Evolutionary conservation across 2,113 vertebrate genomes (phyloP).

Genomic region (Bambusicola thoracicus): DNA sequence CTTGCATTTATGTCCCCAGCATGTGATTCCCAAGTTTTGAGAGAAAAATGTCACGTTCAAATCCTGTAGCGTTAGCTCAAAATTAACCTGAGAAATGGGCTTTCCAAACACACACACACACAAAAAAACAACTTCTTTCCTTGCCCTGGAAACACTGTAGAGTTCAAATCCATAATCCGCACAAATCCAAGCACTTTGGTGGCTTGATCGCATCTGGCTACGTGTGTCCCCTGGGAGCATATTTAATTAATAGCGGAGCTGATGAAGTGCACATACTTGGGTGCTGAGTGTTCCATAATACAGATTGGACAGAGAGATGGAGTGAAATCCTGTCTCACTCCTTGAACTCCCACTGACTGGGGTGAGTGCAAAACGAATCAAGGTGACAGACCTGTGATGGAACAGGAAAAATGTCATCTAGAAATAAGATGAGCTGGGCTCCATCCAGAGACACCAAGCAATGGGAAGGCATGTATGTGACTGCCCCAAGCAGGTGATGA

Average conservation of each 20-base stretch:
- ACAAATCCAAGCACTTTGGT: slow-evolving; percentile 22
- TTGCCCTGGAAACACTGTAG: neutral
- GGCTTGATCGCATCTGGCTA: slow-evolving; percentile 61
- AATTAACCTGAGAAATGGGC: slow-evolving; percentile 47
- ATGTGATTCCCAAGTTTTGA: neutral
- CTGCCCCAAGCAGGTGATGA: neutral
- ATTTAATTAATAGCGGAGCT: slow-evolving; percentile 61
- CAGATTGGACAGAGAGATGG: neutral
- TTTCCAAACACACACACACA: neutral
- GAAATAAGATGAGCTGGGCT: neutral
- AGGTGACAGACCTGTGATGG: neutral
- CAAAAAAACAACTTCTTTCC: neutral
- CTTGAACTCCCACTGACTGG: neutral
- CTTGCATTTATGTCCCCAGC: neutral
- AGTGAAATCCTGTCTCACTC: slow-evolving; percentile 21
- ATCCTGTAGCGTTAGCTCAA: slow-evolving; percentile 24
- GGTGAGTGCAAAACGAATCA: neutral
- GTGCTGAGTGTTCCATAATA: slow-evolving; percentile 65
- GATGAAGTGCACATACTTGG: slow-evolving; percentile 49
- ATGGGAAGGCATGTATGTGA: neutral
- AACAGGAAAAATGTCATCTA: neutral
- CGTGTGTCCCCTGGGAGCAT: slow-evolving; percentile 2
- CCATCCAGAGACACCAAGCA: neutral
- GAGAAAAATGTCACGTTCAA: slow-evolving; percentile 12
- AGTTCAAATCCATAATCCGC: slow-evolving; percentile 1